Evolutionary conservation across 1,140 invertebrate genomes (phyloP).

Genomic region (Diorhabda elongata): DNA sequence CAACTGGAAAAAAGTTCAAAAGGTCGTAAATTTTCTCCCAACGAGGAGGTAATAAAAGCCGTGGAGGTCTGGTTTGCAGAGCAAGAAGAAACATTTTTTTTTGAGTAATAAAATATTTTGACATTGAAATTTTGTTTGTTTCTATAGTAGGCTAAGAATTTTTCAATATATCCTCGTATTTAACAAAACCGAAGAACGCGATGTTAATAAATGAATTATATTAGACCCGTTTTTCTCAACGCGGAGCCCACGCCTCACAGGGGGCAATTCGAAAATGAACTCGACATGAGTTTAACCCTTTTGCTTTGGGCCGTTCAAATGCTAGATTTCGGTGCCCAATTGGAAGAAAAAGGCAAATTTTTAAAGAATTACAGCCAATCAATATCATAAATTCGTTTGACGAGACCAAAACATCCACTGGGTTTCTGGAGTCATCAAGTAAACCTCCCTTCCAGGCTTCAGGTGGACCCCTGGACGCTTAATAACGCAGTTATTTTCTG

Average conservation of each 20-base stretch:
- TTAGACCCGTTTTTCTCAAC: slow-evolving; percentile 3
- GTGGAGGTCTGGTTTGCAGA: too few relatives aligned
- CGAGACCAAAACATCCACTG: slow-evolving; percentile 5
- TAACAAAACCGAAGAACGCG: too few relatives aligned
- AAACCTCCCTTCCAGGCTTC: background rate
- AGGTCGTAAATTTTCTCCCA: too few relatives aligned
- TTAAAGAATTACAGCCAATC: background rate
- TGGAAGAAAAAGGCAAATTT: background rate
- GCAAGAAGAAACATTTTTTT: too few relatives aligned
- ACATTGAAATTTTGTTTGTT: too few relatives aligned
- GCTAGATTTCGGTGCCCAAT: background rate
- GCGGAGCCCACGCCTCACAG: slow-evolving; percentile 5
- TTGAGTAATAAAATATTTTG: too few relatives aligned
- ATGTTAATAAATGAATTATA: background rate
- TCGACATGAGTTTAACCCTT: slow-evolving; percentile 11
- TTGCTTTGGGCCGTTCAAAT: slow-evolving; percentile 7
- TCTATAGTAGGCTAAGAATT: too few relatives aligned
- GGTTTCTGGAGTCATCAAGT: slow-evolving; percentile 5
- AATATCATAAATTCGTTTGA: slow-evolving; percentile 3
- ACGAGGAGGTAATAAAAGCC: too few relatives aligned
- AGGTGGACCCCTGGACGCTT: background rate
- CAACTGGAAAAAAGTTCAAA: too few relatives aligned
- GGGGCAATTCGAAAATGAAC: slow-evolving; percentile 10
- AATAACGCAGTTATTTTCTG: background rate
- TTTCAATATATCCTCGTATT: too few relatives aligned